phyloP scores from a whole-genome alignment of 2,113 vertebrate species.

The Nannobrachium achirus region DNA sequence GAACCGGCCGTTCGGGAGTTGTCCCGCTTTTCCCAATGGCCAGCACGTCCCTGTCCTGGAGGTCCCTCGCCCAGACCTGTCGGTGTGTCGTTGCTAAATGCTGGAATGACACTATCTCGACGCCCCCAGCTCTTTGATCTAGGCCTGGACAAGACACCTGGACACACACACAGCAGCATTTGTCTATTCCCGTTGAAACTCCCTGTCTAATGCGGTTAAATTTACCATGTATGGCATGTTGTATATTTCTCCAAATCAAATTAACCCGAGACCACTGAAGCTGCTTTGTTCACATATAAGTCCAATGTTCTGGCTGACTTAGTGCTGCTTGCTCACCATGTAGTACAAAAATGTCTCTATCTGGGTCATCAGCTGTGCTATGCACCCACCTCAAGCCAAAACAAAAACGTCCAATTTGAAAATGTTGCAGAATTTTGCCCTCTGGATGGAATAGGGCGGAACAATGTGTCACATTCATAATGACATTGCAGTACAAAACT shows the following conservation, averaged over 20 bases:
- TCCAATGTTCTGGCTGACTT: slow-evolving; percentile 47
- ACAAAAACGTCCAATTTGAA: slow-evolving; percentile 8
- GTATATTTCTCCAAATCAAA: slow-evolving; percentile 29
- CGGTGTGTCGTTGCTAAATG: slow-evolving; percentile 8
- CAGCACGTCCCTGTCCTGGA: no score
- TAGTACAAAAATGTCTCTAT: slow-evolving; percentile 45
- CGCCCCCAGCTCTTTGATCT: neutral
- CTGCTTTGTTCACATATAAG: slow-evolving; percentile 45
- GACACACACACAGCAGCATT: neutral
- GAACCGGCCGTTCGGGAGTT: no score
- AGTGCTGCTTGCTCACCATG: slow-evolving; percentile 38
- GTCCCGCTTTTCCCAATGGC: no score
- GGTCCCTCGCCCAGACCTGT: slow-evolving; percentile 18
- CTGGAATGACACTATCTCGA: neutral
- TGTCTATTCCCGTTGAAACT: neutral
- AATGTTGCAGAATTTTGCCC: slow-evolving; percentile 12
- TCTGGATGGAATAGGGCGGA: slow-evolving; percentile 11
- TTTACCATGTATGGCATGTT: neutral
- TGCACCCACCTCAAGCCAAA: slow-evolving; percentile 25
- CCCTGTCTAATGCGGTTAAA: neutral
- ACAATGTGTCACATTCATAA: neutral
- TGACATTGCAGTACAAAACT: slow-evolving; percentile 11
- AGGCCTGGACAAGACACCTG: neutral
- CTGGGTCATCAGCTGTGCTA: slow-evolving; percentile 58
- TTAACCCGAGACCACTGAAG: slow-evolving; percentile 17